These are phyloP conservation scores for Drosophila ananassae DNA, from an alignment of 1,140 invertebrate genomes.

Conservation along the genomic window DNA sequence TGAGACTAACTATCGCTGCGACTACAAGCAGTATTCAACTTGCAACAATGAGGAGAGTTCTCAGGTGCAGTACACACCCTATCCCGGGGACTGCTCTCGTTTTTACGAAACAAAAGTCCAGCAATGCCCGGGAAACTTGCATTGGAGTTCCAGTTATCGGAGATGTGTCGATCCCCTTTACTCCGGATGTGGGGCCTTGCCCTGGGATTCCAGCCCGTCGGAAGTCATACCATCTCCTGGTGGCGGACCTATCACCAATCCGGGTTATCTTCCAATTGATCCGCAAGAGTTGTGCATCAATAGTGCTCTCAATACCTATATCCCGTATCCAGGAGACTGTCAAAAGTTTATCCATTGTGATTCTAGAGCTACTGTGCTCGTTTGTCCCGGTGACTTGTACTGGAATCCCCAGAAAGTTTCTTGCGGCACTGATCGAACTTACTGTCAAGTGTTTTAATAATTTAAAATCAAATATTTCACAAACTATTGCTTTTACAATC, in stretches of 20 bases:
- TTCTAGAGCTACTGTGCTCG: constrained; percentile 34
- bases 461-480: constrained; percentile 2
- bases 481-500: neutral
- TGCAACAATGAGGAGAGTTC: constrained; percentile 7
- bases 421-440: constrained; percentile 12
- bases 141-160: constrained; percentile 28
- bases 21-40: constrained; percentile 37
- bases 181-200: constrained; percentile 25
- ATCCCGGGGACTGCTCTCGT: constrained; percentile 47
- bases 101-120: constrained; percentile 31
- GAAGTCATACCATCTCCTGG: neutral
- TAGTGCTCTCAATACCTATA: constrained; percentile 22
- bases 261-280: constrained; percentile 26
- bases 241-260: neutral
- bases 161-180: constrained; percentile 34
- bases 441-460: neutral
- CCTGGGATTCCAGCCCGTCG: constrained; percentile 40
- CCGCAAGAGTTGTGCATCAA: constrained; percentile 14
- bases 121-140: constrained; percentile 27
- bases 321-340: constrained; percentile 66
- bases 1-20: constrained; percentile 53
- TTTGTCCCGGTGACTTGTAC: constrained; percentile 42
- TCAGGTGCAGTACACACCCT: constrained; percentile 24
- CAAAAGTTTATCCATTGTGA: constrained; percentile 70
- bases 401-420: constrained; percentile 36